Evolutionary conservation across 2,797 vertebrate genomes (phyloP).

Genomic region (Gobio occitaniae): DNA sequence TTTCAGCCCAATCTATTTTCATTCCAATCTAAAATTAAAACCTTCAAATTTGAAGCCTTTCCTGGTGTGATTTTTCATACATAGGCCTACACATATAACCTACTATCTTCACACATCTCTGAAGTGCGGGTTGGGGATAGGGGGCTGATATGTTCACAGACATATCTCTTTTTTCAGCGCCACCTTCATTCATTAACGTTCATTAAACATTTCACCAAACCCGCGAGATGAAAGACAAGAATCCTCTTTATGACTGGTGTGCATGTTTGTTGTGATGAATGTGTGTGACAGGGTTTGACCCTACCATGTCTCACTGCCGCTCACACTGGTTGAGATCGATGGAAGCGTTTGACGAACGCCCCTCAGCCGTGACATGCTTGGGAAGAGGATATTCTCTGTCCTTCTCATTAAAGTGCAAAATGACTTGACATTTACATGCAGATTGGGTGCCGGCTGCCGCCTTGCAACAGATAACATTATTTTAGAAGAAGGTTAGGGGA

Average conservation of each 20-base stretch:
- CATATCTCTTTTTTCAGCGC: not conserved
- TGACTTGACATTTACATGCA: conserved; percentile 56
- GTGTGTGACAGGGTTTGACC: conserved; percentile 37
- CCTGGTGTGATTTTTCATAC: conserved; percentile 29
- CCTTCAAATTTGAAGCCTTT: conserved; percentile 7
- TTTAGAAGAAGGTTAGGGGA: conserved; percentile 46
- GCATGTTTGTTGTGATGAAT: conserved; percentile 35
- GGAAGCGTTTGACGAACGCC: conserved; percentile 36
- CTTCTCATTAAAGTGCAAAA: conserved; percentile 56
- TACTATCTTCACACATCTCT: conserved; percentile 23
- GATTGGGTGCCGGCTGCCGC: conserved; percentile 44
- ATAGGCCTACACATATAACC: not conserved
- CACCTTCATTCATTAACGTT: not conserved
- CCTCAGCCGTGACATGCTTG: conserved; percentile 50
- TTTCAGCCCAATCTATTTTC: conserved; percentile 42
- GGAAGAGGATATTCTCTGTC: conserved; percentile 51
- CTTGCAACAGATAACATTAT: conserved; percentile 49
- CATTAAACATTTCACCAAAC: conserved; percentile 1
- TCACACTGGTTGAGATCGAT: conserved; percentile 39
- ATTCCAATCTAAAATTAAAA: conserved; percentile 34
- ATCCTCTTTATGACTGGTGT: not conserved
- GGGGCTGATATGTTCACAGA: not conserved
- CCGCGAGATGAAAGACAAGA: conserved; percentile 1
- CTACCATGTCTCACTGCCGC: conserved; percentile 9
- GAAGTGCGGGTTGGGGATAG: not conserved